Conservation (phyloP, 2,888 invertebrate species). For the Eristalis intricaria region DNA sequence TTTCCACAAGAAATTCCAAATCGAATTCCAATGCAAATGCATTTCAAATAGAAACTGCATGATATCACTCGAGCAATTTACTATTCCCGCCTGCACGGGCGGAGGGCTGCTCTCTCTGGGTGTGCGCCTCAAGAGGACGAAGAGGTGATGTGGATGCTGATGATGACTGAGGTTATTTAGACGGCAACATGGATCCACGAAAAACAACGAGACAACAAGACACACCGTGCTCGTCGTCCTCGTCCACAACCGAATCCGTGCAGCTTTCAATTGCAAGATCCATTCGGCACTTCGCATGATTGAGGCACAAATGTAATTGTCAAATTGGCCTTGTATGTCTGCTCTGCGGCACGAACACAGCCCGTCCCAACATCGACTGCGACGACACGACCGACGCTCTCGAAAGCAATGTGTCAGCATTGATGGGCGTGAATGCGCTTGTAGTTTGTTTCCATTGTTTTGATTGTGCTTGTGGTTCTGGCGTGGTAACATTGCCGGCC, state of each 20-base stretch:
- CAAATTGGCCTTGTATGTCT: too few species aligned
- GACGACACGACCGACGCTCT: not conserved
- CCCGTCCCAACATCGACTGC: too few species aligned
- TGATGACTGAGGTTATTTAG: constrained; percentile 1
- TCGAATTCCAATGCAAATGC: constrained; percentile 56
- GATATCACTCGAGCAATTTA: constrained; percentile 62
- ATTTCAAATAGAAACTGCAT: constrained; percentile 20
- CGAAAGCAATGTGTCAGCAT: constrained; percentile 18
- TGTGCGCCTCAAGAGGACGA: not conserved
- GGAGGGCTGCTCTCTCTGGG: not conserved
- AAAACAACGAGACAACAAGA: constrained; percentile 1
- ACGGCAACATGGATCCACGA: constrained; percentile 45
- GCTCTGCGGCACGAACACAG: too few species aligned
- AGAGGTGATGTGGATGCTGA: not conserved
- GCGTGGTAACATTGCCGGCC: too few species aligned
- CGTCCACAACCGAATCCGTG: constrained; percentile 10
- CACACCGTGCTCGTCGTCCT: constrained; percentile 11
- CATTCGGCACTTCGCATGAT: constrained; percentile 55
- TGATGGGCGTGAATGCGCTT: constrained; percentile 38
- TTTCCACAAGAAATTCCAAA: constrained; percentile 27
- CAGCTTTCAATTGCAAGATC: constrained; percentile 28
- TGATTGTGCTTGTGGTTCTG: constrained; percentile 4
- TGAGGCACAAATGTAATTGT: constrained; percentile 60
- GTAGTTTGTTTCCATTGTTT: constrained; percentile 11
- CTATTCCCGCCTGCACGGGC: constrained; percentile 30